Evolutionary conservation across 2,888 invertebrate species (phyloP).

Genomic region (Neelides folsomi): DNA sequence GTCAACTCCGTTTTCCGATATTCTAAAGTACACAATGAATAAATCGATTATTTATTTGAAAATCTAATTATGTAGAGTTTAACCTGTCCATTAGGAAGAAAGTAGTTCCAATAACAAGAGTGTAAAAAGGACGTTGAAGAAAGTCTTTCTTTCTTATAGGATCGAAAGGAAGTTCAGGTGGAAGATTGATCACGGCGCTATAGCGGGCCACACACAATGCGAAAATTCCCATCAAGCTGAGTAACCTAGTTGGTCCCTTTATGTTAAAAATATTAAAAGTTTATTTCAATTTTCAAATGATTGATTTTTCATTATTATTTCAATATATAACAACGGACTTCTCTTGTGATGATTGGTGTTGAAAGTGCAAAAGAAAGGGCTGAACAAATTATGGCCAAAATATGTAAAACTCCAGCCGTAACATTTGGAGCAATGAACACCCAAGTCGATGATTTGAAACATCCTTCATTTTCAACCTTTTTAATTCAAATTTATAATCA

Average conservation of each 20-base stretch:
- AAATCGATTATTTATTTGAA: no score
- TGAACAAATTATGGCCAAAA: conserved; percentile 14
- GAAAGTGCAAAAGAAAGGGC: conserved; percentile 13
- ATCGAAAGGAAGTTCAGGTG: conserved; percentile 29
- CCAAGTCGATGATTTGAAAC: conserved; percentile 26
- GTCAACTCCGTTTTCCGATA: not conserved
- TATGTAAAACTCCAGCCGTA: conserved; percentile 11
- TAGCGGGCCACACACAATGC: conserved; percentile 27
- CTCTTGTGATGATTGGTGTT: conserved; percentile 10
- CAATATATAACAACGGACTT: no score
- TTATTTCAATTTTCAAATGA: no score
- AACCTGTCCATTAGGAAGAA: not conserved
- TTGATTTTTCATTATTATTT: no score
- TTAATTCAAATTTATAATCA: not conserved
- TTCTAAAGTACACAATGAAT: no score
- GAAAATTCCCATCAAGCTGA: conserved; percentile 23
- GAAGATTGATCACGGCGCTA: conserved; percentile 21
- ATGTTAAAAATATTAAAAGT: conserved; percentile 3
- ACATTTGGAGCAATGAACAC: conserved; percentile 26
- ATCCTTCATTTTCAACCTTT: conserved; percentile 22
- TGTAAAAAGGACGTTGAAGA: conserved; percentile 24
- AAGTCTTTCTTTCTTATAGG: conserved; percentile 17
- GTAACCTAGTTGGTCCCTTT: conserved; percentile 13
- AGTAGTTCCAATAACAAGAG: conserved; percentile 11
- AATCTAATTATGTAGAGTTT: not conserved